Evolutionary conservation across 2,113 vertebrate genomes (phyloP), one percentile per base, ranked within the genome.

Genomic region (Gadus macrocephalus): DNA sequence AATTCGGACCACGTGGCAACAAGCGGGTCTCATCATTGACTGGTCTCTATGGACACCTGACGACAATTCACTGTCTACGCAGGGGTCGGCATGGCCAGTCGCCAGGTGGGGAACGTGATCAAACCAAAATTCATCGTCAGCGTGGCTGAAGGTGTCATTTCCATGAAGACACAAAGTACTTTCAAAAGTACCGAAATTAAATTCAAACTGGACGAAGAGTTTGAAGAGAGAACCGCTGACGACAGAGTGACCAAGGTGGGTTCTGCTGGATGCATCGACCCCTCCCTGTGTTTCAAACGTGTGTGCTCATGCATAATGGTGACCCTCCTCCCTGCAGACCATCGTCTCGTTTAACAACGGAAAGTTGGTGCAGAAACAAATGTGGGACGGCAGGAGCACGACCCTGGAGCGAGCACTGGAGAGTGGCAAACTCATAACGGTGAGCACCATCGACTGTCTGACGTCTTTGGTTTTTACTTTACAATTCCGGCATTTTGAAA

Each of bases 161-260:
- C 88, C 2, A 85, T 98, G 73, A 93, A 90, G 83, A 93, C 95
- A 1, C 91, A 93, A 74, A 95, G 92, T 17, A 87, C 92, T 0
- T 93, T 97, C 80, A 98, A 95, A 87, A 94, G 86, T 1, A 93
- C 93, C 19, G 90, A 82, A 12, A 85, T 94, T n/a, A 90, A 87
- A 68, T 98, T 98, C 83, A 96, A 93, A 77, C 73, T 96, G 58
- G 89, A 91, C 11, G 92, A 94, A 17, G 93, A 95, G 64, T 96
- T 95, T 73, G 92, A 96, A 2, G 96, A 97, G 92, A 93, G 81
- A 0, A 97, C 95, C 2, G 92, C 94, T 62, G 95, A 98, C 59
- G 93, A 94, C 62, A 87, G 95, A 28, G 92, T 92, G 69, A 89
- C 93, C 11, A 96, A 92, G 93, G 95, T 95, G 81, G 81, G 85